Conservation (phyloP, 1,140 invertebrate species). For the Lamellibrachia luymesi region DNA sequence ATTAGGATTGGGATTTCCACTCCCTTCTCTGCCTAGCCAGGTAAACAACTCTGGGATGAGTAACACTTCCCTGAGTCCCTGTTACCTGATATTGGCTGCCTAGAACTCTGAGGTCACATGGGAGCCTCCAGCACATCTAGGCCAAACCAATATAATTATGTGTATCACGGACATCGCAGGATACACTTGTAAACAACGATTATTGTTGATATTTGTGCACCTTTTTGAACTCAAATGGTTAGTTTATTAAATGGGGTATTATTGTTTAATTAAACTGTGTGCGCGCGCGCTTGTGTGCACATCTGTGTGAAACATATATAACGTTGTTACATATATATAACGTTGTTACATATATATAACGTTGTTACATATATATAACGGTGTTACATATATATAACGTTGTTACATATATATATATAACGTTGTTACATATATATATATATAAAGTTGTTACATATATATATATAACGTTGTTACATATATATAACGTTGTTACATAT, state of each 20-base stretch:
- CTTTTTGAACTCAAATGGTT: not conserved
- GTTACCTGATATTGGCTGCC: not conserved
- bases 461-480: too few species aligned
- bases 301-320: too few species aligned
- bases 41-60: not conserved
- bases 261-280: not conserved
- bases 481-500: too few species aligned
- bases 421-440: too few species aligned
- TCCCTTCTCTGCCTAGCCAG: not conserved
- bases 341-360: too few species aligned
- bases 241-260: not conserved
- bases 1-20: not conserved
- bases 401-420: too few species aligned
- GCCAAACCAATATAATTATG: not conserved
- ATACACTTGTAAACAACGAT: not conserved
- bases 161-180: not conserved
- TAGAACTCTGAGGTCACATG: slow-evolving; percentile 2
- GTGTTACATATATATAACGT: too few species aligned
- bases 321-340: too few species aligned
- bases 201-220: not conserved
- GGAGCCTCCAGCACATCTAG: not conserved
- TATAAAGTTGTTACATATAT: too few species aligned
- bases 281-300: not conserved
- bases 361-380: too few species aligned
- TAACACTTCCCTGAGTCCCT: not conserved